These are phyloP conservation scores for Sceloporus undulatus DNA, from an alignment of 2,113 vertebrate species.

Conservation along the genomic window DNA sequence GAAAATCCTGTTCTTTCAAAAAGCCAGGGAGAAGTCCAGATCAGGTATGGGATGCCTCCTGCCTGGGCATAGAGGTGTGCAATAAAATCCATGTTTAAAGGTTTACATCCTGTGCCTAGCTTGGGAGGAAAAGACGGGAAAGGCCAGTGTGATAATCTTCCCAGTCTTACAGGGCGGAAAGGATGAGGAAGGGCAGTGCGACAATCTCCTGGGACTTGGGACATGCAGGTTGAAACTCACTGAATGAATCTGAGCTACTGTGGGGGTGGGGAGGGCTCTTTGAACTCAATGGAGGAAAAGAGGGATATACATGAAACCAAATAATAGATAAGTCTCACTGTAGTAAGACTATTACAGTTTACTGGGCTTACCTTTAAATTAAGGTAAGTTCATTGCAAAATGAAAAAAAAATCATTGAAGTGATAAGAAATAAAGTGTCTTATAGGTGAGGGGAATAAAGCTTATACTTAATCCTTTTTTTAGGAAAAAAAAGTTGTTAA, in stretches of 20 bases:
- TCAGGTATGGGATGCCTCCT: too few species aligned
- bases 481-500: neutral
- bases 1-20: too few species aligned
- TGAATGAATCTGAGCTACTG: neutral
- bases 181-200: too few species aligned
- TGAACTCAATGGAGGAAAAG: neutral
- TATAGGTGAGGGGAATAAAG: constrained; percentile 37
- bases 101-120: too few species aligned
- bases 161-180: too few species aligned
- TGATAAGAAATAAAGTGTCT: neutral
- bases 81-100: too few species aligned
- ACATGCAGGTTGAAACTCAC: neutral
- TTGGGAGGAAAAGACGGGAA: too few species aligned
- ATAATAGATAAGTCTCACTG: neutral
- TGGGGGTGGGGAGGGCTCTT: too few species aligned
- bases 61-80: too few species aligned
- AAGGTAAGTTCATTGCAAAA: constrained; percentile 43
- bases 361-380: constrained; percentile 30
- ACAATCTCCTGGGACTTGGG: too few species aligned
- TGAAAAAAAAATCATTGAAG: constrained; percentile 41
- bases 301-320: neutral
- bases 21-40: too few species aligned
- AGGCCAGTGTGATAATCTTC: too few species aligned
- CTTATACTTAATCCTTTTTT: constrained; percentile 20
- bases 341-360: constrained; percentile 15